Evolutionary conservation across 2,888 invertebrate species (phyloP), one percentile per base, ranked within the genome.

Genomic region (Athalia rosae): DNA sequence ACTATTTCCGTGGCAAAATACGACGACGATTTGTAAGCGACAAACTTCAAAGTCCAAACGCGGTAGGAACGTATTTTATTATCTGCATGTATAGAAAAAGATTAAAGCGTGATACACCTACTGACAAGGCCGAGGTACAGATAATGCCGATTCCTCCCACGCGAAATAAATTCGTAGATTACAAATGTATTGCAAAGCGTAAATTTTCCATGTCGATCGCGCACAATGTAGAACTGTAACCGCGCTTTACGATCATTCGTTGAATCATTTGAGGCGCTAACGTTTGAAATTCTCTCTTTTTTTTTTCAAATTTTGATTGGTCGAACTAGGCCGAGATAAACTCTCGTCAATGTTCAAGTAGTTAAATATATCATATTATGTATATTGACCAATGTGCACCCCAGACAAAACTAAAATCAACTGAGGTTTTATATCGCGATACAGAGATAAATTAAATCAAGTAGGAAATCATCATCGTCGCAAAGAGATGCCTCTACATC

Each of bases 321-420:
- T 48, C 9, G 3, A 74, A 74, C 48, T 74, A 62, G 62, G 74
- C 48, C 62, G 74, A 61, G 74, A 74, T 74, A 74, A 61, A 61
- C 41, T 61, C 28, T 28, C 2, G 28, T 28, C 28, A 28, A 28
- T 28, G 28, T 28, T 28, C 28, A 2, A 28, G 28, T 28, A 28
- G 28, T 28, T 28, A 28, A 28, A 28, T 28, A 28, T 41, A 59
- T 13, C n/a, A 62, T 62, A 59, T 62, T 28, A 41, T 15, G 15
- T 58, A 58, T 62, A 43, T 43, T 41, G 41, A 47, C 13, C 41
- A 28, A 64, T 64, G 4, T 9, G 53, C 11, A 61, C 41, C 41
- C 11, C 41, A 53, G 67, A 6, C 50, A 41, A 8, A 53, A 48
- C 66, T 9, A 56, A 6, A 15, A 61, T n/a, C 61, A 13, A 8